Percentiles rank a stretch among this genome's conserved stretches.
These are phyloP conservation scores for Microplitis mediator DNA, from an alignment of 1,140 invertebrate genomes.

Conservation along the genomic window DNA sequence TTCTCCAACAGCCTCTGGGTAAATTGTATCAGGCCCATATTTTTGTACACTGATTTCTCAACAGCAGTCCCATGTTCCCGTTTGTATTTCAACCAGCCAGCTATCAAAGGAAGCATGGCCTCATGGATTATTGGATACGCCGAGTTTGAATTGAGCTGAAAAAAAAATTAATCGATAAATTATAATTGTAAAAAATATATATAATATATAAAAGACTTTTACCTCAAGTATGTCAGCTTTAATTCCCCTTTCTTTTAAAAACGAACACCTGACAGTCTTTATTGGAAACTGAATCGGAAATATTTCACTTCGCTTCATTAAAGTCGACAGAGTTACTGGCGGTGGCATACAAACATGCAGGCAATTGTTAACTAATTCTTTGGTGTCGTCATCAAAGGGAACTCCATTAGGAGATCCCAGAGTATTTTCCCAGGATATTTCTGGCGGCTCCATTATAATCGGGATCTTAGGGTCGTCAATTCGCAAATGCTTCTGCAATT, in stretches of 20 bases:
- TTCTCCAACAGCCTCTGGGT: constrained; percentile 66
- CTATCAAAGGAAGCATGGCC: constrained; percentile 53
- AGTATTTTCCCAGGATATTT: constrained; percentile 53
- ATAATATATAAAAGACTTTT: neutral
- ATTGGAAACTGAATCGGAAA: constrained; percentile 59
- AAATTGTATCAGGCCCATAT: constrained; percentile 64
- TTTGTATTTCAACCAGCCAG: constrained; percentile 56
- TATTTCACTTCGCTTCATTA: constrained; percentile 55
- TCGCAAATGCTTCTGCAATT: constrained; percentile 28
- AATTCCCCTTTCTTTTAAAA: constrained; percentile 46
- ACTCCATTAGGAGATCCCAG: constrained; percentile 48
- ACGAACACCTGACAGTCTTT: constrained; percentile 45
- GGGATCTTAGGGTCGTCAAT: constrained; percentile 31
- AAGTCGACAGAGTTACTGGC: constrained; percentile 45
- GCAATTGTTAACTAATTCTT: constrained; percentile 44
- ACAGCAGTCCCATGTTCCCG: constrained; percentile 60
- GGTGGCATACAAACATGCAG: constrained; percentile 39
- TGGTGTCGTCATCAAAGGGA: constrained; percentile 52
- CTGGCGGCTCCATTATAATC: constrained; percentile 44
- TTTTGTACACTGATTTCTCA: constrained; percentile 64
- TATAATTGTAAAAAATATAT: neutral
- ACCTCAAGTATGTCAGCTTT: constrained; percentile 47
- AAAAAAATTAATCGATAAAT: neutral
- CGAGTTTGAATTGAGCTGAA: constrained; percentile 58
- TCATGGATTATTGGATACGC: constrained; percentile 62